Percentiles rank a stretch among this genome's conserved stretches.
phyloP scores from a whole-genome alignment of 2,797 vertebrate species.

The Malurus leucopterus region DNA sequence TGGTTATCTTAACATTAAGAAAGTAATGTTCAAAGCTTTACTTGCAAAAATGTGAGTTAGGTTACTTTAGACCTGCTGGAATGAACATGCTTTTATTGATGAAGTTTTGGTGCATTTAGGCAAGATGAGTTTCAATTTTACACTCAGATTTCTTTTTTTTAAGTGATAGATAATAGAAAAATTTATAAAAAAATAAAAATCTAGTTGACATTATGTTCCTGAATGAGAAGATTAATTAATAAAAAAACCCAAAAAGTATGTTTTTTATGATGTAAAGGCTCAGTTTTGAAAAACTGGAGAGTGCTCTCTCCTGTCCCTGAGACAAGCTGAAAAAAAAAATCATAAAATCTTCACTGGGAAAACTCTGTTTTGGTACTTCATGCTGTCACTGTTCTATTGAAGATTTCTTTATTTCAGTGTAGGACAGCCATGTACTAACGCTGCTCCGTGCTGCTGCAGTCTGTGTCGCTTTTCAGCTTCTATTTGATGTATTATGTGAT shows the following conservation, averaged over 20 bases:
- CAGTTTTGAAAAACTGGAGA: background rate
- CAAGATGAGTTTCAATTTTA: background rate
- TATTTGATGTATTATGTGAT: constrained; percentile 17
- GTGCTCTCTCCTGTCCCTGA: background rate
- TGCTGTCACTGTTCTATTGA: constrained; percentile 1
- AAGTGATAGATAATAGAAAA: too few relatives aligned
- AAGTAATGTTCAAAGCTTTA: background rate
- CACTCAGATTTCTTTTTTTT: background rate
- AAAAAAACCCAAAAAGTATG: background rate
- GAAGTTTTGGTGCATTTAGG: background rate
- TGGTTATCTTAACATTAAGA: background rate
- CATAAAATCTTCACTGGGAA: background rate
- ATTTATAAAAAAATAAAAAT: background rate
- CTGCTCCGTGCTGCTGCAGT: background rate
- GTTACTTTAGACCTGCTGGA: background rate
- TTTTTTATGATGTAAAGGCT: background rate
- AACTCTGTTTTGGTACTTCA: constrained; percentile 2
- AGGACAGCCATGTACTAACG: background rate
- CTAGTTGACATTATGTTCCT: background rate
- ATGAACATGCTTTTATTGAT: background rate
- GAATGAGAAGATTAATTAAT: background rate
- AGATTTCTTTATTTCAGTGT: background rate
- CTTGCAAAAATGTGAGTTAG: background rate
- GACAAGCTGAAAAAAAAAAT: background rate
- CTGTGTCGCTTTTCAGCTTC: constrained; percentile 9